These are phyloP conservation scores for Porites rus DNA, from an alignment of 92 coral and sea anemone species.

Conservation along the genomic window DNA sequence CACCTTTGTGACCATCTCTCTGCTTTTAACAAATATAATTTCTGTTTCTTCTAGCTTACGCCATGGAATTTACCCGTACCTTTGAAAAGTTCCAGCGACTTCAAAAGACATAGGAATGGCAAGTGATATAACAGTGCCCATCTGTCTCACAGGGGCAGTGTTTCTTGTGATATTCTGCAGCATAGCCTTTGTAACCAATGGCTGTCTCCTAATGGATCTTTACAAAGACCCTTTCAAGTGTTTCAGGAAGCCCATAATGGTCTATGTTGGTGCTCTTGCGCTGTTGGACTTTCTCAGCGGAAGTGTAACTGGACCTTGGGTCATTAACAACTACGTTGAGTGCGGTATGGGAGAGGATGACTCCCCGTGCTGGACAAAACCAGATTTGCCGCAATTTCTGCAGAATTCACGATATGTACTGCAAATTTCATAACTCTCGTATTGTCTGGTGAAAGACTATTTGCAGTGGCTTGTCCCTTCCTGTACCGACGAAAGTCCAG, in stretches of 20 bases:
- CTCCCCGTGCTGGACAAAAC: background rate
- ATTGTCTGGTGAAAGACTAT: background rate
- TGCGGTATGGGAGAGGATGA: background rate
- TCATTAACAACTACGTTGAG: background rate
- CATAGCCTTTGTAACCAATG: background rate
- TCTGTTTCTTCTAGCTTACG: too few relatives aligned
- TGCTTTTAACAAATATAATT: too few relatives aligned
- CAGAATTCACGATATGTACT: slow-evolving; percentile 4
- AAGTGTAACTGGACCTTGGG: background rate
- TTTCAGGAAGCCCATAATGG: slow-evolving; percentile 4
- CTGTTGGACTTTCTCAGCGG: background rate
- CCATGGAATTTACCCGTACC: too few relatives aligned
- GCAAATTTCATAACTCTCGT: background rate
- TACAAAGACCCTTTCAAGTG: slow-evolving; percentile 3
- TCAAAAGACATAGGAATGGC: background rate
- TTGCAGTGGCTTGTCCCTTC: background rate
- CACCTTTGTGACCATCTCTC: too few relatives aligned
- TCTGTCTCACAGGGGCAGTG: background rate
- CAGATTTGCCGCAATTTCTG: background rate
- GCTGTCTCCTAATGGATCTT: background rate
- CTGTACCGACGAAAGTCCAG: slow-evolving; percentile 1
- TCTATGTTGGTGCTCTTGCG: background rate
- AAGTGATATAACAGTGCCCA: background rate
- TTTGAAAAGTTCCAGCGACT: too few relatives aligned
- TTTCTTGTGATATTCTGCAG: background rate